Evolutionary conservation across 2,797 vertebrate species (phyloP), one percentile per base, ranked within the genome.

Genomic region (Allenopithecus nigroviridis): DNA sequence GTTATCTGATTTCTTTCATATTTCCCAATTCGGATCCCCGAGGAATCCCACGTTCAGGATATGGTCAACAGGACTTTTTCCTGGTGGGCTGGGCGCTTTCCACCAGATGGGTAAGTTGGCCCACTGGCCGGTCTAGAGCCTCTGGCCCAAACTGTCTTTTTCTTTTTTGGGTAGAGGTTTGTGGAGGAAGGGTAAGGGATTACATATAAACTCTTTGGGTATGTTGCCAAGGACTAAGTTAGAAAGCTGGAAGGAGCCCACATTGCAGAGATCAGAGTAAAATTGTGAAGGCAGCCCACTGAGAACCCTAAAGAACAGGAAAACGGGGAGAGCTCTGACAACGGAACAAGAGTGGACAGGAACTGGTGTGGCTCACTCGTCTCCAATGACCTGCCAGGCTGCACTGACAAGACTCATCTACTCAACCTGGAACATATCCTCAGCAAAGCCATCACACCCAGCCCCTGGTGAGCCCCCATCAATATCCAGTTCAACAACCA

Each of bases 331-430:
- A 22, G 24, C 43, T 68, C 43, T 30, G 2, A 22, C 26, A 5
- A 33, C 0, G 6, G 74, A 72, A 28, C 2, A 33, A 28, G 21
- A 46, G 55, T 3, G 59, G 33, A 21, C 9, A 70, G 48, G 55
- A 14, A 41, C 16, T 2, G 61, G 61, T 68, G 2, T 9, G 50
- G 72, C 61, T 50, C 10, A 7, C 24, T 33, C 0, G 0, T 55
- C 13, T 48, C 11, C 26, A 10, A 43, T 13, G 30, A 81, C 48
- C 39, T 0, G 11, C 16, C 30, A 68, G 1, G 4, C 39, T n/a
- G 43, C 0, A 1, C 70, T 50, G 14, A 33, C 61, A 30, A 1
- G 19, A 76, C 33, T 41, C 30, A 68, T 0, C 41, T 21, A 6
- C n/a, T 68, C 17, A 9, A 57, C 70, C 76, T 84, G 74, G 50